Percentiles rank a stretch among this genome's conserved stretches.
phyloP scores from a whole-genome alignment of 1,140 invertebrate genomes.

The Pogonognathellus flavescens region DNA sequence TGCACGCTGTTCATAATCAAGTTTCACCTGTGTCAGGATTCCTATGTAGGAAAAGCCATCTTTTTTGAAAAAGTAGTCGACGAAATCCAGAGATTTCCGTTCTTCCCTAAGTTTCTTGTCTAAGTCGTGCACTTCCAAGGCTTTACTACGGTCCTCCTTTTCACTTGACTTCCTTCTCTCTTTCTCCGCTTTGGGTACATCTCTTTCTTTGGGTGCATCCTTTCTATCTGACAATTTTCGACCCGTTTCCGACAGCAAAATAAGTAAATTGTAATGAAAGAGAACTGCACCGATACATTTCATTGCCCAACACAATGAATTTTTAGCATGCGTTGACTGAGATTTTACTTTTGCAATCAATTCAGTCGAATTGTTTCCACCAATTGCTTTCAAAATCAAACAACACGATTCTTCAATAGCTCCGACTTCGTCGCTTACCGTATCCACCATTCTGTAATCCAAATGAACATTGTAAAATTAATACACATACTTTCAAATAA shows the following conservation, averaged over 20 bases:
- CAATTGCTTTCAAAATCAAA: background rate
- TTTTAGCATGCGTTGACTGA: conserved; percentile 21
- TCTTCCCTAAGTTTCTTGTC: background rate
- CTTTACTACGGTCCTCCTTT: background rate
- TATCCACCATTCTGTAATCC: conserved; percentile 41
- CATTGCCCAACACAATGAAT: conserved; percentile 50
- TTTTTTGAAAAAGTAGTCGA: conserved; percentile 56
- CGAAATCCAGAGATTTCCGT: conserved; percentile 45
- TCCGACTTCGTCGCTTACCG: conserved; percentile 57
- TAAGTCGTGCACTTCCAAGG: background rate
- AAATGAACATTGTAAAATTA: no score
- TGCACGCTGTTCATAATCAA: conserved; percentile 3
- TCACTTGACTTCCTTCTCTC: background rate
- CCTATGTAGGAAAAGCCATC: conserved; percentile 57
- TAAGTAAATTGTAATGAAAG: conserved; percentile 28
- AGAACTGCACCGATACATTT: conserved; percentile 26
- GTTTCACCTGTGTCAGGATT: conserved; percentile 38
- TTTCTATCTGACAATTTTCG: no score
- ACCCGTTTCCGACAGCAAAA: background rate
- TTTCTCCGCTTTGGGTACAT: background rate
- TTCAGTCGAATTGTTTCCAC: background rate
- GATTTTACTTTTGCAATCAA: no score
- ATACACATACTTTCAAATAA: no score
- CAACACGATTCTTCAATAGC: conserved; percentile 45
- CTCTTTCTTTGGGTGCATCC: background rate